A percentile compares a stretch with the other conserved stretches of the same genome.
These are phyloP conservation scores for Heliothis subflexa DNA, from an alignment of 1,140 invertebrate species.

Conservation along the genomic window DNA sequence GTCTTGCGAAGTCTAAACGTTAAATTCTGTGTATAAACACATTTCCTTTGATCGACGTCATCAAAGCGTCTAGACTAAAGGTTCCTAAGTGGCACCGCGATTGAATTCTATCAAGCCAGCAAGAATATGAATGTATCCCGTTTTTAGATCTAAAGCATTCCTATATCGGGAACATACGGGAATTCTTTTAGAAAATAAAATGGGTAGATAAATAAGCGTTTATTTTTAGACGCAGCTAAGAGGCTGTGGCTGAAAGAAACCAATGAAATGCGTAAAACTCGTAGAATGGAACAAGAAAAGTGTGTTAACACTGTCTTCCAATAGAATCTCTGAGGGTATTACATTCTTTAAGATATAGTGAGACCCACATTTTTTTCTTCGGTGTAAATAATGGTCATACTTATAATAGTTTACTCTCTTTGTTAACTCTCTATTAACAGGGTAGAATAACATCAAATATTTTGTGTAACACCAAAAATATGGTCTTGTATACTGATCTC, in stretches of 20 bases:
- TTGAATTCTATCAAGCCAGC: background rate
- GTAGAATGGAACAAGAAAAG: background rate
- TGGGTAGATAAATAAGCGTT: background rate
- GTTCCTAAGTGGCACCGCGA: background rate
- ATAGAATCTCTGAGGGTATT: slow-evolving; percentile 1
- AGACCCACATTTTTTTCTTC: too few relatives aligned
- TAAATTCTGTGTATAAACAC: slow-evolving; percentile 3
- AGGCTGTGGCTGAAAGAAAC: background rate
- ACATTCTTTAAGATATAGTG: background rate
- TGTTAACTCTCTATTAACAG: background rate
- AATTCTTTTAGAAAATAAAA: background rate
- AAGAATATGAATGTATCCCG: slow-evolving; percentile 16
- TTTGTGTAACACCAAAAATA: too few relatives aligned
- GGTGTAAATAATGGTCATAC: too few relatives aligned
- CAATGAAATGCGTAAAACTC: background rate
- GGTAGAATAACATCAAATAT: background rate
- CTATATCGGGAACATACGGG: too few relatives aligned
- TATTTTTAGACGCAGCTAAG: too few relatives aligned
- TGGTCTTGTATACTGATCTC: too few relatives aligned
- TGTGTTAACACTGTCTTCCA: slow-evolving; percentile 5
- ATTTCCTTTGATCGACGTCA: slow-evolving; percentile 15
- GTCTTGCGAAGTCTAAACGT: background rate
- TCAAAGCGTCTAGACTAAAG: background rate
- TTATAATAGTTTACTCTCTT: too few relatives aligned
- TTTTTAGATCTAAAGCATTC: background rate